Conservation (phyloP, 1,140 invertebrate species). For the Holcopasites calliopsidis region DNA sequence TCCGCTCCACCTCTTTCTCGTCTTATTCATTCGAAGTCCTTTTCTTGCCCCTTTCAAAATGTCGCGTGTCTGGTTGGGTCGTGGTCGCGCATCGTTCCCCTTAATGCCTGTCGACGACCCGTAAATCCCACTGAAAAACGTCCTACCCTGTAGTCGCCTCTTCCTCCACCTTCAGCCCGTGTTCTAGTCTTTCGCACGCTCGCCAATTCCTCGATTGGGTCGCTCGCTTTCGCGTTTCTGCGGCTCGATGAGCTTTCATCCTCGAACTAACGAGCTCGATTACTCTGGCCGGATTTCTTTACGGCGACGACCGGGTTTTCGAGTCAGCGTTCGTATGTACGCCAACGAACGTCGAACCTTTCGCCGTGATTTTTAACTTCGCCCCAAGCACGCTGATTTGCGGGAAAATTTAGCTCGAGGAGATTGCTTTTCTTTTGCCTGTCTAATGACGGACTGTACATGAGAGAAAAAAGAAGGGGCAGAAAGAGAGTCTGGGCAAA, state of each 20-base stretch:
- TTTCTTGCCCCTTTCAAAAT: not conserved
- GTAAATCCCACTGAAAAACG: constrained; percentile 60
- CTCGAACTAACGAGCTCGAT: constrained; percentile 58
- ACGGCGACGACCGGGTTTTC: constrained; percentile 10
- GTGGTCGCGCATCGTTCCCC: constrained; percentile 56
- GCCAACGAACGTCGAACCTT: not conserved
- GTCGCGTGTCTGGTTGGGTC: constrained; percentile 48
- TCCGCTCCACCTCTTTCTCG: no score
- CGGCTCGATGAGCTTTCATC: constrained; percentile 44
- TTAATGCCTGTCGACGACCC: constrained; percentile 59
- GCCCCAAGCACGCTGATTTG: not conserved
- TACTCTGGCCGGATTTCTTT: constrained; percentile 57
- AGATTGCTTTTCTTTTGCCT: not conserved
- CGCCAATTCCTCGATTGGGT: not conserved
- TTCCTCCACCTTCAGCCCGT: constrained; percentile 3
- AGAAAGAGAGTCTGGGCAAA: not conserved
- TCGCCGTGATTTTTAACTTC: not conserved
- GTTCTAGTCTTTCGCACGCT: not conserved
- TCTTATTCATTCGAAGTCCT: not conserved
- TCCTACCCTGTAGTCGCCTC: constrained; percentile 26
- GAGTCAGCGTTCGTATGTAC: constrained; percentile 10
- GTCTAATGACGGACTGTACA: not conserved
- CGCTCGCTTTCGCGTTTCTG: constrained; percentile 10
- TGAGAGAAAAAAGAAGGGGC: not conserved
- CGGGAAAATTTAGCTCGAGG: not conserved